Conservation (phyloP, 2,888 invertebrate genomes). For the Hyalella azteca region DNA sequence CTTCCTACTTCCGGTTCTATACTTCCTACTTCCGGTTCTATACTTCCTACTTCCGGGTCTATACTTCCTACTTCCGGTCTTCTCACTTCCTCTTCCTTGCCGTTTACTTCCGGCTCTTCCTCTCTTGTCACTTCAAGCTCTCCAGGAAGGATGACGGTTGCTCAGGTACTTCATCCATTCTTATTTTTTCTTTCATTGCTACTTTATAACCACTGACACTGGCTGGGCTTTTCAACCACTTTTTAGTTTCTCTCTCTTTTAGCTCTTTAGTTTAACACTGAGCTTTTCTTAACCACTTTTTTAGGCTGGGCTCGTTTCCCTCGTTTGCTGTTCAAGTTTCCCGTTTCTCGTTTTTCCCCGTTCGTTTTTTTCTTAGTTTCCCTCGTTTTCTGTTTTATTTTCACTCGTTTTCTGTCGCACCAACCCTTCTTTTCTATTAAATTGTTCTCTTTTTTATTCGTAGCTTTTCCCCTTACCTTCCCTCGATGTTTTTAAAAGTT, state of each 20-base stretch:
- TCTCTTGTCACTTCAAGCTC: not conserved
- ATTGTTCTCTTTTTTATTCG: too few species aligned
- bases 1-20: too few species aligned
- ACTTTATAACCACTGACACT: not conserved
- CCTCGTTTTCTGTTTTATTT: not conserved
- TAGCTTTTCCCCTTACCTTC: too few species aligned
- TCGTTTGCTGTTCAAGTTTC: too few species aligned
- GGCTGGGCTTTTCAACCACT: not conserved
- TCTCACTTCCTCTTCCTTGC: not conserved
- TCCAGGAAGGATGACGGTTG: constrained; percentile 14
- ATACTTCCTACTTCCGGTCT: not conserved
- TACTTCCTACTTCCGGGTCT: not conserved
- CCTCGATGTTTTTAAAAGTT: too few species aligned
- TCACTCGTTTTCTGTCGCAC: not conserved
- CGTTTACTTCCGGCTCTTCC: not conserved
- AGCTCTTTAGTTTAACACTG: too few species aligned
- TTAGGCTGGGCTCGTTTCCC: too few species aligned
- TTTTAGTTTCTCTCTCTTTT: not conserved
- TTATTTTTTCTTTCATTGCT: not conserved
- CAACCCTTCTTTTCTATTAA: too few species aligned
- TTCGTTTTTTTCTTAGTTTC: not conserved
- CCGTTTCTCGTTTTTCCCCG: not conserved
- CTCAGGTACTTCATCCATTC: not conserved
- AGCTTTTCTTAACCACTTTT: too few species aligned
- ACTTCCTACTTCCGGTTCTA: not conserved